Percentiles rank a stretch among this genome's conserved stretches.
Evolutionary conservation across 2,888 invertebrate species (phyloP).

Genomic region (Theretra japonica): DNA sequence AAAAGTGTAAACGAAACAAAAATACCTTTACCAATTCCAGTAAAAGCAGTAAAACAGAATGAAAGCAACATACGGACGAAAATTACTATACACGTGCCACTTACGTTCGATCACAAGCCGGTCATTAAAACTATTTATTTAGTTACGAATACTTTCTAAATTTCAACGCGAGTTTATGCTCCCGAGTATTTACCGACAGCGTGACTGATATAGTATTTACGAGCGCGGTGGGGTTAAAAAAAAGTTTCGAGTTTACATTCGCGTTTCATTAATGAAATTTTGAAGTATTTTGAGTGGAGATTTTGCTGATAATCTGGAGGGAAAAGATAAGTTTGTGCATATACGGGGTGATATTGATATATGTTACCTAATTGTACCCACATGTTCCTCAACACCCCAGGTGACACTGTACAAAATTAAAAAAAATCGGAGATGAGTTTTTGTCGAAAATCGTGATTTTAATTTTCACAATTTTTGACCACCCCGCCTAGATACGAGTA

Average conservation of each 20-base stretch:
- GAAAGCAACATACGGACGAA: not conserved
- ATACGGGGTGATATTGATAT: too few species aligned
- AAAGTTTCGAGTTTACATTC: not conserved
- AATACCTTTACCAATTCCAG: too few species aligned
- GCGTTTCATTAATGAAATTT: slow-evolving; percentile 6
- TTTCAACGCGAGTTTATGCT: slow-evolving; percentile 36
- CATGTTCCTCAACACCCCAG: too few species aligned
- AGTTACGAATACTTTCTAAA: slow-evolving; percentile 33
- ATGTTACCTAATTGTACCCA: too few species aligned
- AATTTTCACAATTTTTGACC: too few species aligned
- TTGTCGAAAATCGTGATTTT: too few species aligned
- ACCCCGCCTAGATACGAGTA: too few species aligned
- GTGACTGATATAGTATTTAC: slow-evolving; percentile 45
- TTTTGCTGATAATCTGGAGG: not conserved
- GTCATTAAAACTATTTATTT: slow-evolving; percentile 8
- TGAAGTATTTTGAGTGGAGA: not conserved
- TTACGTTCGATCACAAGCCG: slow-evolving; percentile 1
- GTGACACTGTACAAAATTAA: too few species aligned
- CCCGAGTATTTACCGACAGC: slow-evolving; percentile 39
- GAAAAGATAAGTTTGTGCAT: too few species aligned
- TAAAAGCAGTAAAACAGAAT: not conserved
- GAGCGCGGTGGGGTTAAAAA: slow-evolving; percentile 19
- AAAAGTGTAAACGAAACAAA: too few species aligned
- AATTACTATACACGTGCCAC: not conserved
- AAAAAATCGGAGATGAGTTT: too few species aligned